A percentile compares a stretch with the other conserved stretches of the same genome.
These are phyloP conservation scores for Marronus borbonicus DNA, from an alignment of 2,888 invertebrate genomes.

Conservation along the genomic window DNA sequence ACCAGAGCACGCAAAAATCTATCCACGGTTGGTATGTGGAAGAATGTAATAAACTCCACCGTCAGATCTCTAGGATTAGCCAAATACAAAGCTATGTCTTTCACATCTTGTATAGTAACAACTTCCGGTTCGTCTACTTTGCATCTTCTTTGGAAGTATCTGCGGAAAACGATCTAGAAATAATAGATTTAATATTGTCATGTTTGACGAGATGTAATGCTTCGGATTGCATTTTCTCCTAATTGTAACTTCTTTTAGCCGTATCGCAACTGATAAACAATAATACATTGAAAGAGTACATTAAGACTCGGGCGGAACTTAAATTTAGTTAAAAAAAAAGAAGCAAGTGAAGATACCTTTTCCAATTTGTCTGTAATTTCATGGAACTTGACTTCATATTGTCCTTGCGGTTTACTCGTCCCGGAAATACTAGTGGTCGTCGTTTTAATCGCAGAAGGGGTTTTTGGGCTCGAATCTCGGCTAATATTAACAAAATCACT, in stretches of 20 bases:
- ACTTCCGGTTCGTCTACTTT: conserved; percentile 73
- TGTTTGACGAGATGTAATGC: too few relatives aligned
- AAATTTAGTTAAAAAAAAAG: too few relatives aligned
- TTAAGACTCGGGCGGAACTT: too few relatives aligned
- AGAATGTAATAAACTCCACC: conserved; percentile 75
- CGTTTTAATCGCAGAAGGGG: conserved; percentile 46
- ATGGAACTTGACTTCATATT: conserved; percentile 70
- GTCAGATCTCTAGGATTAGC: conserved; percentile 73
- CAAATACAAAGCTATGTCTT: conserved; percentile 75
- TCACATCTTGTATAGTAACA: conserved; percentile 76
- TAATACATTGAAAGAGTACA: too few relatives aligned
- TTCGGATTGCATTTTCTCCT: too few relatives aligned
- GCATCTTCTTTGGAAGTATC: conserved; percentile 75
- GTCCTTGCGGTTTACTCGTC: conserved; percentile 65
- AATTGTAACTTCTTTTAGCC: too few relatives aligned
- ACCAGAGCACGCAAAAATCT: conserved; percentile 77
- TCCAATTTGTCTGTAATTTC: conserved; percentile 74
- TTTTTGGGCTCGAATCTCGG: conserved; percentile 51
- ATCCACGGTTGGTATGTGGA: conserved; percentile 75
- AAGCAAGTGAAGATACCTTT: conserved; percentile 65
- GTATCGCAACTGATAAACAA: too few relatives aligned
- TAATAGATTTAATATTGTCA: too few relatives aligned
- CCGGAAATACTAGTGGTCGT: conserved; percentile 29
- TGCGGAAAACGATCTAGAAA: conserved; percentile 74
- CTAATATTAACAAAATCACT: conserved; percentile 48